Conservation (phyloP, 2,888 invertebrate species). For the Cheilosia vulpina region DNA sequence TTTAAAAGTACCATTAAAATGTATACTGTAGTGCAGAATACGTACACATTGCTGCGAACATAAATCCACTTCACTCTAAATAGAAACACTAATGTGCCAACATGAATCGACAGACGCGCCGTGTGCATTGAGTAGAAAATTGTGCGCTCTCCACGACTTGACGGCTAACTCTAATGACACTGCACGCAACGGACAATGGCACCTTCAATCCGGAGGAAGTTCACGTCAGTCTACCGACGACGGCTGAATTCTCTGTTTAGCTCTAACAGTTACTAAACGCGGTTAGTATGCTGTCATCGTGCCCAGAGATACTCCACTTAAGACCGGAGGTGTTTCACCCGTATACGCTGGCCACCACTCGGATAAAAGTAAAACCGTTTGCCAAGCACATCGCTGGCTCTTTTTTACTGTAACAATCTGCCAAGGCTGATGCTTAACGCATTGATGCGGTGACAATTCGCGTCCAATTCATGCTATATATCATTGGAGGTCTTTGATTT, state of each 20-base stretch:
- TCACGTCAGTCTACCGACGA: slow-evolving; percentile 35
- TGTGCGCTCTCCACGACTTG: slow-evolving; percentile 3
- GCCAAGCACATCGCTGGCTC: slow-evolving; percentile 23
- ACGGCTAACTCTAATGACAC: slow-evolving; percentile 38
- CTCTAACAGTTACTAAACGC: slow-evolving; percentile 4
- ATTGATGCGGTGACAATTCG: slow-evolving; percentile 51
- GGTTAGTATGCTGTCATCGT: slow-evolving; percentile 28
- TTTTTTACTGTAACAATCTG: slow-evolving; percentile 27
- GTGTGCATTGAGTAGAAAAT: slow-evolving; percentile 26
- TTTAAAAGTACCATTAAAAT: slow-evolving; percentile 14
- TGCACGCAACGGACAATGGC: slow-evolving; percentile 41
- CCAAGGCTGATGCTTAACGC: slow-evolving; percentile 63
- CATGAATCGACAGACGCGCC: slow-evolving; percentile 9
- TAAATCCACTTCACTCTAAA: slow-evolving; percentile 22
- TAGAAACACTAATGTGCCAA: slow-evolving; percentile 22
- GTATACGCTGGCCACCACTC: slow-evolving; percentile 15
- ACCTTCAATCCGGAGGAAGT: slow-evolving; percentile 46
- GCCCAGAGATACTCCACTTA: slow-evolving; percentile 14
- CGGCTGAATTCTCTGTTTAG: slow-evolving; percentile 1
- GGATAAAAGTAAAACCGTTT: slow-evolving; percentile 43
- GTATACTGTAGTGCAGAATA: background rate
- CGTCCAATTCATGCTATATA: slow-evolving; percentile 9
- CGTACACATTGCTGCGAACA: slow-evolving; percentile 9
- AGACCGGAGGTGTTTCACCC: slow-evolving; percentile 27
- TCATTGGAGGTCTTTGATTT: slow-evolving; percentile 37